These are phyloP conservation scores for Phymastichus coffea DNA, from an alignment of 1,140 invertebrate genomes.

Conservation along the genomic window DNA sequence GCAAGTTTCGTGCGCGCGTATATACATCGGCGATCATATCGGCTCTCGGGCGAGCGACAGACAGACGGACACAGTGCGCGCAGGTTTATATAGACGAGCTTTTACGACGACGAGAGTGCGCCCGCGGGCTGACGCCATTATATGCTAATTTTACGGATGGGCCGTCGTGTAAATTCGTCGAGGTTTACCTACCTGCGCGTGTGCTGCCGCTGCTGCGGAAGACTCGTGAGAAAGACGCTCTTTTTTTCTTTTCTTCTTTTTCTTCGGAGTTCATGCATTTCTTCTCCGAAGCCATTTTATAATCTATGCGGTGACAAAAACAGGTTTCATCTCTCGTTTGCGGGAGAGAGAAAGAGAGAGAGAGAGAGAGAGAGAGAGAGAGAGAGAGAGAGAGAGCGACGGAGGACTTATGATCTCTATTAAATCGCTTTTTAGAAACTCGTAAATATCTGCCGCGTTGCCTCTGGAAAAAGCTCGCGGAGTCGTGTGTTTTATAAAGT, in stretches of 20 bases:
- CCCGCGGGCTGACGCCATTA: slow-evolving; percentile 38
- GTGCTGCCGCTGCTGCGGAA: too few relatives aligned
- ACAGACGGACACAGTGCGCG: not conserved
- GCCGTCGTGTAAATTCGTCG: slow-evolving; percentile 39
- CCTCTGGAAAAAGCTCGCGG: too few relatives aligned
- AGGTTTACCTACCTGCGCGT: slow-evolving; percentile 37
- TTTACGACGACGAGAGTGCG: not conserved
- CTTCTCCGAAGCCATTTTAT: too few relatives aligned
- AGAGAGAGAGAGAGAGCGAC: not conserved
- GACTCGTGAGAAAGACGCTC: slow-evolving; percentile 41
- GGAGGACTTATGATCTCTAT: slow-evolving; percentile 26
- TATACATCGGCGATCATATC: slow-evolving; percentile 14
- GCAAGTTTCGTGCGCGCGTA: too few relatives aligned
- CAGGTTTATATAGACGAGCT: not conserved
- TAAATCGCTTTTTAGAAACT: slow-evolving; percentile 24
- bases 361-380: not conserved
- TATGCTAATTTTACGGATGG: slow-evolving; percentile 46
- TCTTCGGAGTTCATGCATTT: too few relatives aligned
- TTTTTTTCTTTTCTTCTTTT: not conserved
- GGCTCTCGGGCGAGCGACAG: too few relatives aligned
- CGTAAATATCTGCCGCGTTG: slow-evolving; percentile 5
- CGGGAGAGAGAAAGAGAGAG: too few relatives aligned
- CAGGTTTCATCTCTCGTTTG: slow-evolving; percentile 27
- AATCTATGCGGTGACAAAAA: slow-evolving; percentile 29
- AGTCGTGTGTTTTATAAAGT: too few relatives aligned